Conservation (phyloP, 2,888 invertebrate genomes). For the Cremastinae sp. region DNA sequence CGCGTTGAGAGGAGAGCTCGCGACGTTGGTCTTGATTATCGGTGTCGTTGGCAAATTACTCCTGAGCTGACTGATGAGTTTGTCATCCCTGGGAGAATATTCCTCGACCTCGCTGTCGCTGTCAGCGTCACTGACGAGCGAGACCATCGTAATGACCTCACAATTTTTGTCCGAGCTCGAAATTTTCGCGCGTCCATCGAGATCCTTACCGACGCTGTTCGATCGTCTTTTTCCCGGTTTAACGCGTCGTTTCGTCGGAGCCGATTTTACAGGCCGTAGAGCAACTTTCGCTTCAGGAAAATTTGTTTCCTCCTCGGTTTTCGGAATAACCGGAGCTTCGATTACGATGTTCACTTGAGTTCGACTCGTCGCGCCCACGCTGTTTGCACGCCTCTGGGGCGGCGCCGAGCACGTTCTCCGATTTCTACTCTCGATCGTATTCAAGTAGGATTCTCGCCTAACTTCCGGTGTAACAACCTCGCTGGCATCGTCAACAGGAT, state of each 20-base stretch:
- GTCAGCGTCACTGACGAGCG: slow-evolving; percentile 85
- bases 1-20: slow-evolving; percentile 57
- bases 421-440: too few relatives aligned
- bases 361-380: slow-evolving; percentile 56
- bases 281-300: not conserved
- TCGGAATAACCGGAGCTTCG: slow-evolving; percentile 65
- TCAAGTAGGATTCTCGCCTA: too few relatives aligned
- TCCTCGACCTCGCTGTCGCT: slow-evolving; percentile 83
- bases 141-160: slow-evolving; percentile 85
- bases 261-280: slow-evolving; percentile 68
- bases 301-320: slow-evolving; percentile 7
- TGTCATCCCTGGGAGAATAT: slow-evolving; percentile 74
- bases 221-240: slow-evolving; percentile 71
- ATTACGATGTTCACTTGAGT: slow-evolving; percentile 73
- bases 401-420: slow-evolving; percentile 74
- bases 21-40: slow-evolving; percentile 75
- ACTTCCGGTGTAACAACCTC: slow-evolving; percentile 21
- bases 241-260: slow-evolving; percentile 71
- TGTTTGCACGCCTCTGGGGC: slow-evolving; percentile 66
- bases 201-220: slow-evolving; percentile 61
- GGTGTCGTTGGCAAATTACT: slow-evolving; percentile 76
- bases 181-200: slow-evolving; percentile 58
- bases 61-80: slow-evolving; percentile 75
- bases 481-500: slow-evolving; percentile 62
- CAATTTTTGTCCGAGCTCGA: slow-evolving; percentile 53